phyloP scores from a whole-genome alignment of 2,797 vertebrate genomes.

The Nannoperca obscura region DNA sequence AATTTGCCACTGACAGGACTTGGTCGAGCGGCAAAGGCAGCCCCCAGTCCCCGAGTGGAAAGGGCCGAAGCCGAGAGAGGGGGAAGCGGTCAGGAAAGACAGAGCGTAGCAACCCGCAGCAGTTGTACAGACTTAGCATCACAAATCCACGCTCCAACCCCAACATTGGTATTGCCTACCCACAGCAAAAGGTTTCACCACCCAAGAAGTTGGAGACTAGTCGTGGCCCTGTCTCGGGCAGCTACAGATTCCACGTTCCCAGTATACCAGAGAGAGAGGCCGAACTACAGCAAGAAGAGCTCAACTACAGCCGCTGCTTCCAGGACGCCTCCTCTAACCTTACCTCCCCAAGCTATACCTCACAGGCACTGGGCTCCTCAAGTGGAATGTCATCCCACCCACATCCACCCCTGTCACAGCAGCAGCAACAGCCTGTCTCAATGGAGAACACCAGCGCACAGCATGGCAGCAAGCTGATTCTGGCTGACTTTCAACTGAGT shows the following conservation, averaged over 20 bases:
- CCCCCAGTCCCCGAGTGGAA: constrained; percentile 88
- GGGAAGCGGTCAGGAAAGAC: constrained; percentile 85
- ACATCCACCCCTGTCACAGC: constrained; percentile 74
- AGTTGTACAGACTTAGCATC: constrained; percentile 91
- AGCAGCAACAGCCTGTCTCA: constrained; percentile 80
- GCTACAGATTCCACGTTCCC: constrained; percentile 90
- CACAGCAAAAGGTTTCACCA: constrained; percentile 89
- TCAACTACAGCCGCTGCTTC: constrained; percentile 88
- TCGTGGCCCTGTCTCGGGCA: constrained; percentile 81
- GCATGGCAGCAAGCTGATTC: constrained; percentile 86
- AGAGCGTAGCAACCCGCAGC: constrained; percentile 89
- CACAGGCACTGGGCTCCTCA: constrained; percentile 85
- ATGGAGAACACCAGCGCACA: constrained; percentile 84
- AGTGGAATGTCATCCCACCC: constrained; percentile 79
- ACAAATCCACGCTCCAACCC: constrained; percentile 87
- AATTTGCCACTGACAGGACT: constrained; percentile 83
- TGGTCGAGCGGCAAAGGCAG: constrained; percentile 88
- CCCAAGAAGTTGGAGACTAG: constrained; percentile 88
- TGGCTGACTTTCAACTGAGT: constrained; percentile 88
- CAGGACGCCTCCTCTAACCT: constrained; percentile 87
- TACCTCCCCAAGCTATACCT: constrained; percentile 93
- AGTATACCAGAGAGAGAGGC: constrained; percentile 86
- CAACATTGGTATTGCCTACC: constrained; percentile 92
- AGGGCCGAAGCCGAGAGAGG: constrained; percentile 87
- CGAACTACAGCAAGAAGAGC: constrained; percentile 89